A percentile compares a stretch with the other conserved stretches of the same genome.
These are phyloP conservation scores for Cylindroiulus punctatus DNA, from an alignment of 2,888 invertebrate species.

Conservation along the genomic window DNA sequence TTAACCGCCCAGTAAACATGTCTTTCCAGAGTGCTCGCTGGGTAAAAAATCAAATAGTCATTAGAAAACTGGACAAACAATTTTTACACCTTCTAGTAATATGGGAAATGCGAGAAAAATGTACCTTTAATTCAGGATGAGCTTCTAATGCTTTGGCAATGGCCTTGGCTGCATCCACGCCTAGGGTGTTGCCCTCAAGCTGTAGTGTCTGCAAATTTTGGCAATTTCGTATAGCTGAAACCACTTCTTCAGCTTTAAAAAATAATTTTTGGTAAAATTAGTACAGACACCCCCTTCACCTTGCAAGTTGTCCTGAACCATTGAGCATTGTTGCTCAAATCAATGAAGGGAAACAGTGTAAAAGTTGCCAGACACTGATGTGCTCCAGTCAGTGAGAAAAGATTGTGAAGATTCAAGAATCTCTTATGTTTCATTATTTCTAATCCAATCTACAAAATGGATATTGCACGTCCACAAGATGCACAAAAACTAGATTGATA, in stretches of 20 bases:
- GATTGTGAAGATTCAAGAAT: no score
- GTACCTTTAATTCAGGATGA: constrained; percentile 76
- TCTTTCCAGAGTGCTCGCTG: constrained; percentile 90
- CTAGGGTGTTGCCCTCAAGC: constrained; percentile 92
- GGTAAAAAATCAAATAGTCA: constrained; percentile 59
- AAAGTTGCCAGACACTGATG: no score
- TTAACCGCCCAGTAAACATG: constrained; percentile 95
- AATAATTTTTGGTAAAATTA: background rate
- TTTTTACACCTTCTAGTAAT: background rate
- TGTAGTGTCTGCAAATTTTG: constrained; percentile 78
- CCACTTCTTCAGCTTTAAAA: constrained; percentile 68
- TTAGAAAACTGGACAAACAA: background rate
- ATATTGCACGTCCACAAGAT: no score
- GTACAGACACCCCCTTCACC: background rate
- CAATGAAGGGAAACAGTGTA: no score
- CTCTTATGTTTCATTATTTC: no score
- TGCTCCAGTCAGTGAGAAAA: no score
- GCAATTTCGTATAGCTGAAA: constrained; percentile 79
- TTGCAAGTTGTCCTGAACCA: no score
- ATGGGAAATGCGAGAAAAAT: background rate
- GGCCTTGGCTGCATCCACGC: constrained; percentile 85
- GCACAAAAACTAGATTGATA: no score
- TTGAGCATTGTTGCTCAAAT: no score
- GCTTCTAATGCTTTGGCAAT: constrained; percentile 82
- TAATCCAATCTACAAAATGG: no score